phyloP scores from a whole-genome alignment of 2,888 invertebrate genomes.

The Amphipyra berbera region DNA sequence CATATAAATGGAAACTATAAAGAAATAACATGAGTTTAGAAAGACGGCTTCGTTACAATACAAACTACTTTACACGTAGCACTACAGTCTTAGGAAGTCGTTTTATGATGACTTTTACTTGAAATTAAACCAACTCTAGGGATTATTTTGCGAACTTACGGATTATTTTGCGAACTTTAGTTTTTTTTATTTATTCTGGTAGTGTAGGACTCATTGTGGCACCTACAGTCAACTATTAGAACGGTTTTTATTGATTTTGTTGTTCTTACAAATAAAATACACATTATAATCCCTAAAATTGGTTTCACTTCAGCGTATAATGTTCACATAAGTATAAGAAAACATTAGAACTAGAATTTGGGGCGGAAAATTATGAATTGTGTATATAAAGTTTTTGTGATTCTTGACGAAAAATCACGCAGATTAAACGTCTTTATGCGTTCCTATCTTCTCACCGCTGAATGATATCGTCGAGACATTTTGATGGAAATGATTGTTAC shows the following conservation, averaged over 20 bases:
- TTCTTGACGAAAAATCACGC: background rate
- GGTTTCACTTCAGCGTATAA: slow-evolving; percentile 14
- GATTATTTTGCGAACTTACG: background rate
- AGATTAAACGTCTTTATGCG: background rate
- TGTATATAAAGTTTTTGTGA: slow-evolving; percentile 4
- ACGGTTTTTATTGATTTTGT: background rate
- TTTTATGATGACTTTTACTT: slow-evolving; percentile 18
- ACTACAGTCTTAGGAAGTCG: slow-evolving; percentile 60
- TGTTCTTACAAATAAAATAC: no score
- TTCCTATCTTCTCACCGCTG: background rate
- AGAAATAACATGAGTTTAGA: slow-evolving; percentile 47
- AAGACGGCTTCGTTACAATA: slow-evolving; percentile 59
- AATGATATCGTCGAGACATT: slow-evolving; percentile 9
- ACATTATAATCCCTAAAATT: slow-evolving; percentile 10
- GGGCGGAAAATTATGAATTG: slow-evolving; percentile 27
- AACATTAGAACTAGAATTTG: slow-evolving; percentile 34
- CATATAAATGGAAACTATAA: slow-evolving; percentile 43
- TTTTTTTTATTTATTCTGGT: no score
- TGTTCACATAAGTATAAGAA: slow-evolving; percentile 24
- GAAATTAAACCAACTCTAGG: slow-evolving; percentile 18
- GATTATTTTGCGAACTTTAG: no score
- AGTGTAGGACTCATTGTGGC: no score
- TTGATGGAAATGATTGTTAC: slow-evolving; percentile 7
- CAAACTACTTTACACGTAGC: slow-evolving; percentile 49
- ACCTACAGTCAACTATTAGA: no score